phyloP scores from a whole-genome alignment of 1,140 invertebrate genomes.

The Drosophila leontia region DNA sequence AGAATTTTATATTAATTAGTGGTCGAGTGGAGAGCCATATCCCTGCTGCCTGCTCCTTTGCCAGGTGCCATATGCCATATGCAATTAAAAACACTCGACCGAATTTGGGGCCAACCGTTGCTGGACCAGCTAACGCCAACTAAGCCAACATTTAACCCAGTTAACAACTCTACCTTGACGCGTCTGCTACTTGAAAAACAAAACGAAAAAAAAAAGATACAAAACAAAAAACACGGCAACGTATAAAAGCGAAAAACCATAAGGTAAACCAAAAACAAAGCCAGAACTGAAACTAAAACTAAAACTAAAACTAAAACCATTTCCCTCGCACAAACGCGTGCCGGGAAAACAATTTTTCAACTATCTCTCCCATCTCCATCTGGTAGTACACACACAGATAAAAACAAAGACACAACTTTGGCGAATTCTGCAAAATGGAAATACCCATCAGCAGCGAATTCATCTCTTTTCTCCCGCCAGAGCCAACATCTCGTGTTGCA shows the following conservation, averaged over 20 bases:
- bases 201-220: neutral
- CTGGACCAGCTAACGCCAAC: conserved; percentile 11
- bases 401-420: conserved; percentile 31
- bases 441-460: conserved; percentile 48
- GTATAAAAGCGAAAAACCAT: conserved; percentile 10
- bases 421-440: conserved; percentile 41
- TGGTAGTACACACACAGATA: conserved; percentile 11
- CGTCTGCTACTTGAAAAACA: conserved; percentile 34
- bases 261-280: conserved; percentile 18
- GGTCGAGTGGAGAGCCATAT: conserved; percentile 7
- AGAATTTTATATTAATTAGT: conserved; percentile 54
- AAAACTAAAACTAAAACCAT: conserved; percentile 49
- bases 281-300: conserved; percentile 15
- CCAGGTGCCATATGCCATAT: conserved; percentile 9
- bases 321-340: conserved; percentile 55
- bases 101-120: conserved; percentile 23
- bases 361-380: conserved; percentile 43
- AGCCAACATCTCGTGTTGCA: conserved; percentile 37
- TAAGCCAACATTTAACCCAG: conserved; percentile 51
- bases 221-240: neutral
- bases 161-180: conserved; percentile 49
- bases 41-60: neutral
- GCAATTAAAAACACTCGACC: conserved; percentile 40
- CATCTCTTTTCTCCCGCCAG: conserved; percentile 30
- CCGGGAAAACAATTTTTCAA: conserved; percentile 71